A percentile compares a stretch with the other conserved stretches of the same genome.
Evolutionary conservation across 2,888 invertebrate genomes (phyloP).

Genomic region (Phengaris arion): DNA sequence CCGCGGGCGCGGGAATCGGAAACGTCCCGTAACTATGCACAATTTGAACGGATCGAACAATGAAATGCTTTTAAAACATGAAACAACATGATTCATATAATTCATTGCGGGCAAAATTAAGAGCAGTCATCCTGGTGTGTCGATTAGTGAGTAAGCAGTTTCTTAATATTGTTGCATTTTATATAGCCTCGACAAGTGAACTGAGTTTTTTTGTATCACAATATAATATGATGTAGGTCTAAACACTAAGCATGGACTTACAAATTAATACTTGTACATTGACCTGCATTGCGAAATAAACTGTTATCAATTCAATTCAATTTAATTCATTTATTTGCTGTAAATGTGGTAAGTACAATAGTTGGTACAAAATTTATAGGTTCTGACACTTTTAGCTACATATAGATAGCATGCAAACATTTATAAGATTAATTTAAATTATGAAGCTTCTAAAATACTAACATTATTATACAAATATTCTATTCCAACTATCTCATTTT

Average conservation of each 20-base stretch:
- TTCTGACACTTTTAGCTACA: no score
- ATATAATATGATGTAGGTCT: neutral
- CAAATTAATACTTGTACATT: no score
- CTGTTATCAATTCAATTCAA: no score
- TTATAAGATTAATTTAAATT: no score
- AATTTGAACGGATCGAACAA: constrained; percentile 67
- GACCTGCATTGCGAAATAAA: no score
- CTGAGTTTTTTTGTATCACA: constrained; percentile 4
- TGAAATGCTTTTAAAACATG: constrained; percentile 77
- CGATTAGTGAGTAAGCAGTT: constrained; percentile 27
- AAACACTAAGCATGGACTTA: neutral
- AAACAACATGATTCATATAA: constrained; percentile 65
- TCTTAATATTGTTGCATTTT: constrained; percentile 18
- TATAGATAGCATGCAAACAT: no score
- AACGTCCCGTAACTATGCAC: constrained; percentile 66
- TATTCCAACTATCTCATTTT: no score
- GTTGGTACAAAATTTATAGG: no score
- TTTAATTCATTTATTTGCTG: no score
- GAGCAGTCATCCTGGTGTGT: constrained; percentile 41
- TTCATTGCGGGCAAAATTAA: constrained; percentile 49
- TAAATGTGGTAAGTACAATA: no score
- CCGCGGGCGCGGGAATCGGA: constrained; percentile 69
- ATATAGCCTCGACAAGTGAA: neutral
- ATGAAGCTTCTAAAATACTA: no score
- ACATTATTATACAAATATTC: no score